A percentile compares a stretch with the other conserved stretches of the same genome.
These are phyloP conservation scores for Antennarius striatus DNA, from an alignment of 2,113 vertebrate genomes.

Conservation along the genomic window DNA sequence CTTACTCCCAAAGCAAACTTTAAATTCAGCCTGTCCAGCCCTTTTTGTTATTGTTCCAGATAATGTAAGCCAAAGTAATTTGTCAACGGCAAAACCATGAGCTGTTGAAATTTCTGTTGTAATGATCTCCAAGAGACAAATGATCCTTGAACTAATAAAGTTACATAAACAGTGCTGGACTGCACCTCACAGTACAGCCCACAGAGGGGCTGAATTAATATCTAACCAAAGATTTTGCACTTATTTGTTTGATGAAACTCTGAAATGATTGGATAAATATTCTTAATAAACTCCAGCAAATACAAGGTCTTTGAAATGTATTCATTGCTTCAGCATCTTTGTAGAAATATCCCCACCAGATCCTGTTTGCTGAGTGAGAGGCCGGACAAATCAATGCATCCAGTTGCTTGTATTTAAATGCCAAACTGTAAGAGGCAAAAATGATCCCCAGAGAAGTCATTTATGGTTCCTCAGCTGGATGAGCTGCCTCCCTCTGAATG, in stretches of 20 bases:
- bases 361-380: conserved; percentile 34
- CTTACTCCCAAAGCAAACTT: conserved; percentile 27
- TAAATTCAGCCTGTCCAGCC: conserved; percentile 4
- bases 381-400: conserved; percentile 43
- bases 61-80: conserved; percentile 15
- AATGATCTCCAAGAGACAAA: conserved; percentile 24
- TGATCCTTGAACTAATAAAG: conserved; percentile 12
- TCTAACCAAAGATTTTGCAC: conserved; percentile 5
- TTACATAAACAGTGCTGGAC: conserved; percentile 5
- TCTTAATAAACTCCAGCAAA: background rate
- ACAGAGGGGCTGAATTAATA: background rate
- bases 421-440: conserved; percentile 52
- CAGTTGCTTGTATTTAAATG: conserved; percentile 54
- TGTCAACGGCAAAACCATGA: conserved; percentile 9
- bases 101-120: conserved; percentile 23
- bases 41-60: conserved; percentile 17
- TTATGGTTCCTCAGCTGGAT: conserved; percentile 42
- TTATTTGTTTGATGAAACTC: conserved; percentile 3
- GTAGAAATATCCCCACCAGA: conserved; percentile 13
- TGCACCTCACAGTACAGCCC: background rate
- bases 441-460: conserved; percentile 59
- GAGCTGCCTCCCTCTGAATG: conserved; percentile 36
- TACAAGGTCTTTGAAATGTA: background rate
- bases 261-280: background rate
- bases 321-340: conserved; percentile 13